Percentiles rank a stretch among this genome's conserved stretches.
These are phyloP conservation scores for Dryobota labecula DNA, from an alignment of 2,888 invertebrate genomes.

Conservation along the genomic window DNA sequence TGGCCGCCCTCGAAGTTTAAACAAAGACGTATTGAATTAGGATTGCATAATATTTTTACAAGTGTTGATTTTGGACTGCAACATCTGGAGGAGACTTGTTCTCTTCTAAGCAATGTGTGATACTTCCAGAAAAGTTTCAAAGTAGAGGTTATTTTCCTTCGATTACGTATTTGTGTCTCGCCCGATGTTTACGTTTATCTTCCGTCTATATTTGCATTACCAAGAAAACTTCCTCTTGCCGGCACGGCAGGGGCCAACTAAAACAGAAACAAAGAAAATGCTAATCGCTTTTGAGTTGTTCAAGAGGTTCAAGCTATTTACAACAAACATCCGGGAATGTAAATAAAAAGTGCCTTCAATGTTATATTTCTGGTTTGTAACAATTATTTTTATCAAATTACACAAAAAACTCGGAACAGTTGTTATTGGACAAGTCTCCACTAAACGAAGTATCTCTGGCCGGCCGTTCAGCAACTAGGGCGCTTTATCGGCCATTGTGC, in stretches of 20 bases:
- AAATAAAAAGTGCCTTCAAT: neutral
- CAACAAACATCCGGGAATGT: neutral
- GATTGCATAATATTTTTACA: constrained; percentile 15
- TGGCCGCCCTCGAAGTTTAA: neutral
- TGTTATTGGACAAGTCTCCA: constrained; percentile 17
- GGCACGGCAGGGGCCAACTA: neutral
- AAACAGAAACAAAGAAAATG: neutral
- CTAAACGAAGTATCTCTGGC: constrained; percentile 1
- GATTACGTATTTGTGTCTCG: neutral
- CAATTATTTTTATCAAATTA: no score
- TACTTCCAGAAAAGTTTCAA: neutral
- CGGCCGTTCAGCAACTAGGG: neutral
- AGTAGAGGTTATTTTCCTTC: neutral
- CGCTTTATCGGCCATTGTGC: neutral
- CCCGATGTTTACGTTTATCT: neutral
- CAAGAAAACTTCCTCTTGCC: neutral
- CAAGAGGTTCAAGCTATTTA: neutral
- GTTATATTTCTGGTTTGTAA: neutral
- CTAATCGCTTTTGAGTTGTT: neutral
- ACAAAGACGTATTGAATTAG: constrained; percentile 21
- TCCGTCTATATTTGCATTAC: neutral
- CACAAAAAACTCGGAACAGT: constrained; percentile 2
- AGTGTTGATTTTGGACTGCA: constrained; percentile 13
- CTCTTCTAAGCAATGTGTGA: neutral
- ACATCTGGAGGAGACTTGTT: neutral